A percentile compares a stretch with the other conserved stretches of the same genome.
phyloP scores from a whole-genome alignment of 2,888 invertebrate genomes.

The Omphaloscelis lunosa region DNA sequence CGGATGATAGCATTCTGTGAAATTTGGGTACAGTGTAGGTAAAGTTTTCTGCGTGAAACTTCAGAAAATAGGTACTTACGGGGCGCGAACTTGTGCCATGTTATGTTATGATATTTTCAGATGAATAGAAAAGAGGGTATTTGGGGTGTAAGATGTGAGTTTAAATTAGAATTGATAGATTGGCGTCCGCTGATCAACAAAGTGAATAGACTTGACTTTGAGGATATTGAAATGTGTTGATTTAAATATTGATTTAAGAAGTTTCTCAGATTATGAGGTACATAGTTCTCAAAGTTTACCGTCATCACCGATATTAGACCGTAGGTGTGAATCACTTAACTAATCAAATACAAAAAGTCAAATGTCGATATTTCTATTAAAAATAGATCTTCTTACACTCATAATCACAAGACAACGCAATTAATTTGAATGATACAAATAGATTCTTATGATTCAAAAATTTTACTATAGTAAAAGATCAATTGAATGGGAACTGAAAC shows the following conservation, averaged over 20 bases:
- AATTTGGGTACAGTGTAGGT: too few species aligned
- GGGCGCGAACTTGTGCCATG: background rate
- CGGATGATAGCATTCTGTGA: background rate
- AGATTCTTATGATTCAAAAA: too few species aligned
- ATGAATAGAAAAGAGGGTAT: too few species aligned
- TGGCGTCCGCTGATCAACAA: conserved; percentile 19
- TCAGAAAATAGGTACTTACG: background rate
- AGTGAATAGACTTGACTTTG: background rate
- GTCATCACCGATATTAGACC: conserved; percentile 14
- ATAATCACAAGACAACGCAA: background rate
- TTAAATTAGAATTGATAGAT: background rate
- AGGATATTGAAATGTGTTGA: background rate
- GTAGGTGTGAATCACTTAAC: conserved; percentile 8
- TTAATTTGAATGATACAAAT: background rate
- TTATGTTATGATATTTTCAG: background rate
- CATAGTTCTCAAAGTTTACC: background rate
- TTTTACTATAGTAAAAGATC: background rate
- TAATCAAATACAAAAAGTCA: conserved; percentile 27
- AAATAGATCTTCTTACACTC: background rate
- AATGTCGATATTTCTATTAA: background rate
- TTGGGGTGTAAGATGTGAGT: background rate
- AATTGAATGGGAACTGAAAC: background rate
- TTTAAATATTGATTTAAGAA: background rate
- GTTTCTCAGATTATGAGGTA: background rate
- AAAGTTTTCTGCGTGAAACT: background rate